Evolutionary conservation across 1,140 invertebrate genomes (phyloP), one percentile per base, ranked within the genome.

Genomic region (Camponotus floridanus): DNA sequence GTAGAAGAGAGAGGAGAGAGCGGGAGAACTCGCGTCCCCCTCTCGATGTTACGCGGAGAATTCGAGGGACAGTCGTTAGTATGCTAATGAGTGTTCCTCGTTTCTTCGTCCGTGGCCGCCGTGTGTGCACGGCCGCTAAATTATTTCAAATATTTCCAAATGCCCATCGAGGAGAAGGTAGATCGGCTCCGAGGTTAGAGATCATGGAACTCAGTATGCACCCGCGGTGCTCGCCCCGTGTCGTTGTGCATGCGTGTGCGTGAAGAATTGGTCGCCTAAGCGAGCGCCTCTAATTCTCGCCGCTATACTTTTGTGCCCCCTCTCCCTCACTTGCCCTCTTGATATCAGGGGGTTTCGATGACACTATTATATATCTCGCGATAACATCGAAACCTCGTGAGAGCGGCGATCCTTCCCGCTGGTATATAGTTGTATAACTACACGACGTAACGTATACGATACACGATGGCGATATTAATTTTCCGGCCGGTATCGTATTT

Each of bases 121-220:
- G 85, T 73, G 15, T 51, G 48, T 51, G 68, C 61, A 86, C 84
- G 89, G 18, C 90, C 76, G 81, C 85, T 93, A 92, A 93, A 94
- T 94, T 94, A 93, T 93, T 93, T 93, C 81, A 92, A 93, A 94
- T 93, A 93, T 94, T 92, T 92, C 84, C 92, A 87, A 92, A 93
- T 89, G 88, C 73, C 70, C 51, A 2, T 31, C 31, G 64, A 36
- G 51, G 61, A 21, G 62, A 31, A 31, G 70, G 64, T 33, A 26
- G 26, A 61, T 64, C 26, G 39, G 64, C 31, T 65, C 39, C 26
- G 61, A 57, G 48, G 73, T 11, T 39, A 15, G 62, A 76, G 57
- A 62, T 84, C 33, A n/a, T 36, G 15, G 9, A 36, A 9, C 6
- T 65, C 7, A 13, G 55, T 18, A 26, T 9, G n/a, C n/a, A 26